phyloP scores from a whole-genome alignment of 64 coral and sea anemone species.

The Platygyra sinensis region DNA sequence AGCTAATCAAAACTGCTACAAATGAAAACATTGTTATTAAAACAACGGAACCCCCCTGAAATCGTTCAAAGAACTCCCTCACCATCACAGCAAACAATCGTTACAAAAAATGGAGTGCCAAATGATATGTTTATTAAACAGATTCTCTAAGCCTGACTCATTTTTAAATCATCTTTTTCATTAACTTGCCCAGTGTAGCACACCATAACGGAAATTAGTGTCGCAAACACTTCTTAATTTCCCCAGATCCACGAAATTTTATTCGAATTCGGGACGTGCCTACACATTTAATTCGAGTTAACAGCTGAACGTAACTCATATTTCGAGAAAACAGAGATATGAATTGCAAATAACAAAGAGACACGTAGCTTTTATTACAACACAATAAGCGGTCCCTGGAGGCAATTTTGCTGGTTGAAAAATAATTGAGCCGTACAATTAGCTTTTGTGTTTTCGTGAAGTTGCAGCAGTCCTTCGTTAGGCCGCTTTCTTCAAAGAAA shows the following conservation, averaged over 20 bases:
- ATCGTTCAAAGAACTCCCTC: neutral
- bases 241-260: neutral
- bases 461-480: neutral
- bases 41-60: neutral
- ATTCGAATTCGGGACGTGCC: neutral
- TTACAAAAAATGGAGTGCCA: neutral
- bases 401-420: neutral
- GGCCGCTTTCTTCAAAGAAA: neutral
- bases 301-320: neutral
- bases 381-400: neutral
- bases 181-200: neutral
- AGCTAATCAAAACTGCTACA: neutral
- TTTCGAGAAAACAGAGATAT: neutral
- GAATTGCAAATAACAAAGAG: conserved; percentile 3
- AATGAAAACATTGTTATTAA: conserved; percentile 8
- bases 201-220: neutral
- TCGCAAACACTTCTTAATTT: neutral
- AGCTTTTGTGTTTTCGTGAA: conserved; percentile 11
- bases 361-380: conserved; percentile 38
- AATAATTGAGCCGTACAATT: conserved; percentile 15
- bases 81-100: too few species aligned
- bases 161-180: neutral
- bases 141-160: neutral
- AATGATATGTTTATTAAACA: neutral
- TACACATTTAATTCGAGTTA: conserved; percentile 1